Evolutionary conservation across 2,888 invertebrate species (phyloP).

Genomic region (Acleris cristana): DNA sequence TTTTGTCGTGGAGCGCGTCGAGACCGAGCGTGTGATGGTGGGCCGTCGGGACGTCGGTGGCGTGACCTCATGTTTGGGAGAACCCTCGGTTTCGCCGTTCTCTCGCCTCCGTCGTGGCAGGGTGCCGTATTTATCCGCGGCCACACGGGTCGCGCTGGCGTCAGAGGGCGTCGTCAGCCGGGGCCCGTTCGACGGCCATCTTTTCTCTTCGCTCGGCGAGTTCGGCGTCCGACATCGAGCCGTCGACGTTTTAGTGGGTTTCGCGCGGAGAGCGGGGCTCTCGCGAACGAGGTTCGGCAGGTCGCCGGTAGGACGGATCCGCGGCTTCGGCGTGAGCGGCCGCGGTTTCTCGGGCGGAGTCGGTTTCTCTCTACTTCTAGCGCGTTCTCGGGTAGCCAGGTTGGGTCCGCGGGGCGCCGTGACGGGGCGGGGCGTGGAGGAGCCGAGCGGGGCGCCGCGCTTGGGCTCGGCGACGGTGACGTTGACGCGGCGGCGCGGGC

Average conservation of each 20-base stretch:
- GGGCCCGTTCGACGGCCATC: constrained; percentile 86
- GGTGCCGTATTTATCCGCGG: constrained; percentile 90
- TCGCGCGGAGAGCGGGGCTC: constrained; percentile 73
- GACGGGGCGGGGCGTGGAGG: constrained; percentile 79
- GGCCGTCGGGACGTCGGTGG: constrained; percentile 70
- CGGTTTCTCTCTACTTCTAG: constrained; percentile 85
- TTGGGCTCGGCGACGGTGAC: constrained; percentile 82
- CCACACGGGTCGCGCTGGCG: constrained; percentile 67
- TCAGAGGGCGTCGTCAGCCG: constrained; percentile 65
- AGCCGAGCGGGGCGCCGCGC: constrained; percentile 77
- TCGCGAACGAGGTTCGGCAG: constrained; percentile 80
- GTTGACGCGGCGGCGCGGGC: constrained; percentile 83
- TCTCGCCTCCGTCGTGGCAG: constrained; percentile 89
- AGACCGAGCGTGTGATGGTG: constrained; percentile 68
- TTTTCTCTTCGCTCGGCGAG: constrained; percentile 87
- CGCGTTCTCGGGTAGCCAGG: constrained; percentile 82
- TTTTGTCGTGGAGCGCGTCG: constrained; percentile 69
- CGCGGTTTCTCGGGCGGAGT: constrained; percentile 76
- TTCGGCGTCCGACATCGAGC: constrained; percentile 85
- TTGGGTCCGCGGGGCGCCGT: constrained; percentile 78
- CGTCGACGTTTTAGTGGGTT: constrained; percentile 81
- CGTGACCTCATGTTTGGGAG: constrained; percentile 71
- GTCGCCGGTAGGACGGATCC: constrained; percentile 78
- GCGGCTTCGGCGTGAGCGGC: constrained; percentile 75
- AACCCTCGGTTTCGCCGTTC: constrained; percentile 82